Evolutionary conservation across 2,113 vertebrate species (phyloP), one percentile per base, ranked within the genome.

Genomic region (Pholis gunnellus): DNA sequence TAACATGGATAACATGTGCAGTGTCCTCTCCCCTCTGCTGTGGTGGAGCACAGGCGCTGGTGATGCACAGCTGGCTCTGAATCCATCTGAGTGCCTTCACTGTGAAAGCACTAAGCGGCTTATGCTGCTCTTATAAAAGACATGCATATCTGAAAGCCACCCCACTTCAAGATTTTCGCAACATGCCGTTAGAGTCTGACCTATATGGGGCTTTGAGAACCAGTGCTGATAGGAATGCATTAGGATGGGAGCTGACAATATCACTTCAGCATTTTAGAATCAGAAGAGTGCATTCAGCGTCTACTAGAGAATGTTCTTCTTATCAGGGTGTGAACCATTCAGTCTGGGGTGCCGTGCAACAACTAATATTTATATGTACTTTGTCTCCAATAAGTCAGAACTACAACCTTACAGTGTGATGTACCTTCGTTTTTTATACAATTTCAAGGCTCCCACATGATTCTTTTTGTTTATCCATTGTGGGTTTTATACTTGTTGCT

Each of bases 141-240:
- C 57, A 66, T 67, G 75, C 61, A 86, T 85, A 81, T 81, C 79
- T 88, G 57, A 80, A 72, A 87, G 79, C 75, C 64, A 84, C 65
- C 72, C 66, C 44, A 10, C 77, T 22, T 78, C 38, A 27, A 82
- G 80, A 86, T 82, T 78, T 77, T 50, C 73, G 78, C 78, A 83
- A 69, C 78, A 75, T 67, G 38, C 20, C 46, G 27, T 17, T 18
- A 13, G 71, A 73, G 66, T 78, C 64, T 77, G 78, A 82, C 78
- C 72, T 65, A 70, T 75, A 65, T 73, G 50, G 57, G 52, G 2
- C 5, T 78, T 60, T 67, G 46, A 83, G 75, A 70, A 56, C 15
- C 56, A 8, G 31, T 20, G 10, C 17, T 68, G 57, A 78, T 29
- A 44, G 56, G 22, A 56, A 63, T 48, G 48, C 31, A 48, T 75